Conservation (phyloP, 2,113 vertebrate genomes). For the Sporophila hypoxantha region DNA sequence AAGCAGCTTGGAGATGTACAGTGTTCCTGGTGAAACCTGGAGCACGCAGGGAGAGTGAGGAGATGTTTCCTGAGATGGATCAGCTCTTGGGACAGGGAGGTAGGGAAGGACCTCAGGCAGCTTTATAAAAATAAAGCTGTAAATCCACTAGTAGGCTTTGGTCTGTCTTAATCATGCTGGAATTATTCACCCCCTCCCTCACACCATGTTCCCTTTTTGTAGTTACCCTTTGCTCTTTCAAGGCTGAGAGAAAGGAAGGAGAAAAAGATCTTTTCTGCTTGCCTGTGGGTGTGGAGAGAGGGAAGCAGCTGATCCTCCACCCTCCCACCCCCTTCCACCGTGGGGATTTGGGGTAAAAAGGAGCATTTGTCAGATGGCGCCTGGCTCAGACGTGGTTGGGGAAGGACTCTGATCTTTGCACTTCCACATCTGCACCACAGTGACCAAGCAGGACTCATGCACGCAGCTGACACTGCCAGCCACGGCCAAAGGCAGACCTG, state of each 20-base stretch:
- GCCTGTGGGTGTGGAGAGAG: accelerated
- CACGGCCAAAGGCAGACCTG: accelerated
- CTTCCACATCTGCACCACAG: not conserved
- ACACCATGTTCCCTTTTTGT: not conserved
- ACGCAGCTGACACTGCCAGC: accelerated
- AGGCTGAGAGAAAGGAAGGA: not conserved
- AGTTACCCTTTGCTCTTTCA: not conserved
- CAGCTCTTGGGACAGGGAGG: not conserved
- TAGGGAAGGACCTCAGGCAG: not conserved
- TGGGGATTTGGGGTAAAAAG: not conserved
- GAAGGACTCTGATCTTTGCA: not conserved
- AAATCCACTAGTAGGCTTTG: not conserved
- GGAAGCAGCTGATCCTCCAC: not conserved
- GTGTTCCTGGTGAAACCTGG: not conserved
- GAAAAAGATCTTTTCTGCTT: not conserved
- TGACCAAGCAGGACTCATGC: not conserved
- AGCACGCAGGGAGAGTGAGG: not conserved
- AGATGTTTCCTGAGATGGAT: not conserved
- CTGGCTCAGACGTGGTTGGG: accelerated
- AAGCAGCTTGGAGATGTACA: not conserved
- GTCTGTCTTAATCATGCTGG: not conserved
- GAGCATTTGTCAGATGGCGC: accelerated
- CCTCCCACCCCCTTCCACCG: accelerated
- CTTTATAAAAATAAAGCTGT: not conserved
- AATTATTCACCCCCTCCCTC: not conserved